Evolutionary conservation across 2,888 invertebrate species (phyloP).

Genomic region (Megaustenia siamemsis): DNA sequence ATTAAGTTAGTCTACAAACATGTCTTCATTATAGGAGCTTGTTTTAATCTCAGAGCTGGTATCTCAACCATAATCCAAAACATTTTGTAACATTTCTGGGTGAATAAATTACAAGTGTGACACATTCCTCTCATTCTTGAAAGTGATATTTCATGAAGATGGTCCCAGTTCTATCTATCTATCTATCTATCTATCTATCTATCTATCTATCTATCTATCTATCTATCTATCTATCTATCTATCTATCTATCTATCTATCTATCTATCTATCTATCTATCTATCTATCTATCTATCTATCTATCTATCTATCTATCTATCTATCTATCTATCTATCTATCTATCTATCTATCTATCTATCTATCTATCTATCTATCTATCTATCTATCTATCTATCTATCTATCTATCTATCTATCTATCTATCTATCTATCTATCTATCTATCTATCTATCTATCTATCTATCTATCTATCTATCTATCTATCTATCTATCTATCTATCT

Average conservation of each 20-base stretch:
- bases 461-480: neutral
- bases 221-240: neutral
- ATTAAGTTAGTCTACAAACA: no score
- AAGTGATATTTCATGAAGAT: no score
- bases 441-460: neutral
- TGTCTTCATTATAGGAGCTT: no score
- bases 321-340: neutral
- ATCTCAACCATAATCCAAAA: no score
- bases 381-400: neutral
- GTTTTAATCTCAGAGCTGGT: no score
- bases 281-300: neutral
- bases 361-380: neutral
- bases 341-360: neutral
- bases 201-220: neutral
- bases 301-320: neutral
- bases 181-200: no score
- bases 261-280: neutral
- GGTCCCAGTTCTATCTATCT: no score
- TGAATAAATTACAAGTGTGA: no score
- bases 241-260: neutral
- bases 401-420: neutral
- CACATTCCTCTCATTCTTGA: no score
- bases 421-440: neutral
- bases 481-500: neutral
- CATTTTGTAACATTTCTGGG: no score